Conservation (phyloP, 2,797 vertebrate species). For the Liasis olivaceus region DNA sequence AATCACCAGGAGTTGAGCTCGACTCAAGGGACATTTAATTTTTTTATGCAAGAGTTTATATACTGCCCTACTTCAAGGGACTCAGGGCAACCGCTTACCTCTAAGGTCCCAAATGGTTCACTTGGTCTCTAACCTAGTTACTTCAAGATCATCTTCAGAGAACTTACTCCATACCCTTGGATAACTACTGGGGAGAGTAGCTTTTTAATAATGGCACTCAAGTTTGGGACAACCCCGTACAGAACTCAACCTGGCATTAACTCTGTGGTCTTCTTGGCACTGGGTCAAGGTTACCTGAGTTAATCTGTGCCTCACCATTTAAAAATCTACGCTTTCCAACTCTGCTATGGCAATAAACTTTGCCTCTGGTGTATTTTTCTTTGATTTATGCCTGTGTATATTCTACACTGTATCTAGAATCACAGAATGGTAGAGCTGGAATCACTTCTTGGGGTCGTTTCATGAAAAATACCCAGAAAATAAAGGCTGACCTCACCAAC, state of each 20-base stretch:
- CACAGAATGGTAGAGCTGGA: background rate
- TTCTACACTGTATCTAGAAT: background rate
- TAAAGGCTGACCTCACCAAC: background rate
- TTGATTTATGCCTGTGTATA: background rate
- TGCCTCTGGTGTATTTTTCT: background rate
- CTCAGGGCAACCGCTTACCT: too few species aligned
- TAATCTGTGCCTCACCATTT: background rate
- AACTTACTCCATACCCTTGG: background rate
- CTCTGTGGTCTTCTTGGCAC: background rate
- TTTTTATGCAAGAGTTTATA: too few species aligned
- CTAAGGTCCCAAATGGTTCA: background rate
- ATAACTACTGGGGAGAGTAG: background rate
- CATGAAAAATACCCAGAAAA: background rate
- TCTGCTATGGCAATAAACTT: background rate
- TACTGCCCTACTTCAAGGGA: too few species aligned
- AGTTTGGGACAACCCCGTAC: background rate
- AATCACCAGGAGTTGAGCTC: too few species aligned
- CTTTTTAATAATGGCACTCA: background rate
- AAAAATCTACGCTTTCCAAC: background rate
- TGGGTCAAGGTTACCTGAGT: background rate
- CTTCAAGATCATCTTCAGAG: background rate
- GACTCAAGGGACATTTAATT: too few species aligned
- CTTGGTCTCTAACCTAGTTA: background rate
- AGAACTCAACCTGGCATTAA: background rate
- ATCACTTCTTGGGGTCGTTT: background rate